Evolutionary conservation across 1,140 invertebrate genomes (phyloP), one percentile per base, ranked within the genome.

Genomic region (Drosophila kohkoa): DNA sequence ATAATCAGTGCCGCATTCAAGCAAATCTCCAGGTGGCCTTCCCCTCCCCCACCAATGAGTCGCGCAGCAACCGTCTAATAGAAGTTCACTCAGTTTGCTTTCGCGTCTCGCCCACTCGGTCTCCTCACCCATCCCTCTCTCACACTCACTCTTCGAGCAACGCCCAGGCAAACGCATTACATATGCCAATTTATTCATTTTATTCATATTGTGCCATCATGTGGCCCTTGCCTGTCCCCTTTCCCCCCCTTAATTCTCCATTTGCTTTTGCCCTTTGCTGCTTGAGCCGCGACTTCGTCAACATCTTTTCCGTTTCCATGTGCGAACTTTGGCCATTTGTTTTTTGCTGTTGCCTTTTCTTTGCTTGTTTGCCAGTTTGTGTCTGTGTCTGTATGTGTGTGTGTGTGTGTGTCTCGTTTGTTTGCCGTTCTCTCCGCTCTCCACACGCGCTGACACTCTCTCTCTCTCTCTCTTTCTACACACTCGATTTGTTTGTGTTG

Each of bases 171-270:
- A 88, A 82, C 79, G 73, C 79, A 87, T 87, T 87, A 82, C 83
- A 87, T 87, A 87, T 88, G 83, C 83, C 83, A 87, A 87, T 87
- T 87, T 87, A 87, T 87, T 87, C 83, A 87, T 87, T 87, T 82
- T 87, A 87, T 87, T 87, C 83, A 88, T 87, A 88, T 87, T 87
- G 83, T 80, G 67, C 58, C 69, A 70, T 74, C 62, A 65, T 51
- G 43, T 51, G 63, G 5, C 41, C n/a, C n/a, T 43, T 57, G 16
- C 46, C 5, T 65, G 13, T 66, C 32, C 25, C 45, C 64, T 16
- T 35, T 7, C 1, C 25, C 15, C 28, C 5, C 15, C n/a, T n/a
- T n/a, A 2, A 1, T 45, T 30, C 3, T 5, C 5, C 32, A 20
- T 10, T 10, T 10, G 35, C 35, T 38, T 38, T 32, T 7, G 2